Evolutionary conservation across 2,888 invertebrate species (phyloP), one percentile per base, ranked within the genome.

Genomic region (Abrostola triplasia): DNA sequence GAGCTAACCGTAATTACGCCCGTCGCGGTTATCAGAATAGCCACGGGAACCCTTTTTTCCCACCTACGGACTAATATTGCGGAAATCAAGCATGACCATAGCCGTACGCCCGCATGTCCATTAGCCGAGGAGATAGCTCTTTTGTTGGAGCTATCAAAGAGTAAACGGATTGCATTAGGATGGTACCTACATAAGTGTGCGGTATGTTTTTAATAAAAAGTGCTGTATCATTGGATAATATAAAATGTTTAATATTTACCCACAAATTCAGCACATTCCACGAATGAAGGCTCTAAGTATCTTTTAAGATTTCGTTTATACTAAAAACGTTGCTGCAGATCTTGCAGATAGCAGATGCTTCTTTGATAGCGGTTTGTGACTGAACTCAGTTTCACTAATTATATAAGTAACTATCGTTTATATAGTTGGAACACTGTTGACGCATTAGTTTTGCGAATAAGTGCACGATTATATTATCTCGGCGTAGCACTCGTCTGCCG

Each of bases 111-210:
- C 37, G 38, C 40, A 35, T 49, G 49, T 49, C 57, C 57, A 57
- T 57, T 57, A 57, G 10, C 9, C 12, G 1, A 48, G 48, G 41
- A 57, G 49, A 36, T 49, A 41, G 40, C 40, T 36, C 36, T 36
- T 49, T 57, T 57, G 49, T 57, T 57, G 38, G 9, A 36, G 57
- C 40, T n/a, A 49, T 36, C 35, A 40, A 49, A 57, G 48, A 49
- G 57, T 57, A 41, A 56, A 47, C 24, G 48, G 11, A 48, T 57
- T 49, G 57, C 42, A 40, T 38, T 38, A 48, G 24, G 35, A 47
- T 24, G 44, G 24, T 40, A 40, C 13, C 11, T 35, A 36, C 52
- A 13, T 40, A 40, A 6, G n/a, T 12, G 11, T 11, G 35, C 53
- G 10, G 9, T 42, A 42, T 42, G 35, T 42, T 36, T 42, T 52